Conservation (phyloP, 2,113 vertebrate species). For the Solea solea region DNA sequence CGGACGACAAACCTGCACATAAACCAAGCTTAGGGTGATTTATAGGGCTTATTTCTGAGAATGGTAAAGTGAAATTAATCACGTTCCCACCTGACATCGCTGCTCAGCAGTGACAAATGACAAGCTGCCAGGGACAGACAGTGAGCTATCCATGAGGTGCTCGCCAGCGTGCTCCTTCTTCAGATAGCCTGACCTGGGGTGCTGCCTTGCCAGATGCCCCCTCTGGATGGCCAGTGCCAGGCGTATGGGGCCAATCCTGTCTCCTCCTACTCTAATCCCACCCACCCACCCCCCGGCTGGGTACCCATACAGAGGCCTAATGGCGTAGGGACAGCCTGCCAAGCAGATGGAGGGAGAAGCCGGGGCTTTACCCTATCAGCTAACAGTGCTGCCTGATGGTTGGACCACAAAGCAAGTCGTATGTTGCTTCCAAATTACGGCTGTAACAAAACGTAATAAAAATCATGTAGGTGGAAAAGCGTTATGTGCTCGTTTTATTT, state of each 20-base stretch:
- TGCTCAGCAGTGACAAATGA: slow-evolving; percentile 86
- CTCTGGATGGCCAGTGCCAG: slow-evolving; percentile 62
- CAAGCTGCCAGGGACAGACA: slow-evolving; percentile 83
- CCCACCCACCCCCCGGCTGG: slow-evolving; percentile 43
- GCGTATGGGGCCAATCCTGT: slow-evolving; percentile 45
- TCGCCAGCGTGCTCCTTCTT: slow-evolving; percentile 70
- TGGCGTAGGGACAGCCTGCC: slow-evolving; percentile 69
- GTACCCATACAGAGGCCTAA: slow-evolving; percentile 65
- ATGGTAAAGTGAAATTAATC: slow-evolving; percentile 88
- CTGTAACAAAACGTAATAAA: not conserved
- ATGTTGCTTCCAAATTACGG: slow-evolving; percentile 20
- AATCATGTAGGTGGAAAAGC: too few species aligned
- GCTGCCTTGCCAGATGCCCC: slow-evolving; percentile 77
- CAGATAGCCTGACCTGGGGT: slow-evolving; percentile 81
- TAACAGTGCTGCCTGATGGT: slow-evolving; percentile 32
- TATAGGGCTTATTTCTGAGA: slow-evolving; percentile 88
- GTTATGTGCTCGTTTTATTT: not conserved
- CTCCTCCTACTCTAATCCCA: slow-evolving; percentile 13
- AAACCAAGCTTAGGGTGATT: slow-evolving; percentile 80
- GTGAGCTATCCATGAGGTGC: slow-evolving; percentile 81
- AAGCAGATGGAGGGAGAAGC: slow-evolving; percentile 70
- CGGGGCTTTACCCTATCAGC: slow-evolving; percentile 44
- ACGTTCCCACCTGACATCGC: slow-evolving; percentile 82
- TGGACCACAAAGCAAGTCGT: slow-evolving; percentile 24
- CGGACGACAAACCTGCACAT: slow-evolving; percentile 64